Conservation (phyloP, 2,113 vertebrate genomes). For the Porphyrio hochstetteri region DNA sequence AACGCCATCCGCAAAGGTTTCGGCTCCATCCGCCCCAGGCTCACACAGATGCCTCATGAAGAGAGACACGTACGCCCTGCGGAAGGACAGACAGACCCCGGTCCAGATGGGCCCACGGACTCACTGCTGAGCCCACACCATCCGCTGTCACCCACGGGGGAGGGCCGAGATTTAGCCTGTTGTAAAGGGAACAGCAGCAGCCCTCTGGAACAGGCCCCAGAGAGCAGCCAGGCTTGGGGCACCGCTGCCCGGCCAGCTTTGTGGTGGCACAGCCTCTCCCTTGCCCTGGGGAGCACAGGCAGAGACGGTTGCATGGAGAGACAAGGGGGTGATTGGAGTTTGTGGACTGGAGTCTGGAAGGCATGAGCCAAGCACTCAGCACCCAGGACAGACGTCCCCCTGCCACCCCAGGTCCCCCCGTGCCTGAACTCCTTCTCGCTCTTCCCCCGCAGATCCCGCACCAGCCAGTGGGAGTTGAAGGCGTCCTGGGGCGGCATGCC, state of each 20-base stretch:
- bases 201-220: background rate
- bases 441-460: slow-evolving; percentile 93
- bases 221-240: background rate
- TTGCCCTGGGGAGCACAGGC: background rate
- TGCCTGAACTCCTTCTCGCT: slow-evolving; percentile 97
- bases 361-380: accelerated
- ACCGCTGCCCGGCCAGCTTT: background rate
- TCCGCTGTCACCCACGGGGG: accelerated
- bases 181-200: accelerated
- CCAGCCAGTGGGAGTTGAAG: slow-evolving; percentile 98
- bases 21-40: slow-evolving; percentile 91
- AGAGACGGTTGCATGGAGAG: accelerated
- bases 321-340: background rate
- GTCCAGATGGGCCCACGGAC: accelerated
- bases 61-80: slow-evolving; percentile 94
- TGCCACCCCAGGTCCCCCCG: accelerated
- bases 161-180: background rate
- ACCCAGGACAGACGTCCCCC: background rate
- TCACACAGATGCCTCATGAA: slow-evolving; percentile 98
- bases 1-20: slow-evolving; percentile 95
- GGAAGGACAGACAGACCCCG: background rate
- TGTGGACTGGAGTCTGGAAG: no score
- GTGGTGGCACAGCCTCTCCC: background rate
- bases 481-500: slow-evolving; percentile 98
- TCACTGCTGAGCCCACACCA: accelerated